A percentile compares a stretch with the other conserved stretches of the same genome.
Evolutionary conservation across 2,113 vertebrate species (phyloP).

Genomic region (Platycercus adscitus): DNA sequence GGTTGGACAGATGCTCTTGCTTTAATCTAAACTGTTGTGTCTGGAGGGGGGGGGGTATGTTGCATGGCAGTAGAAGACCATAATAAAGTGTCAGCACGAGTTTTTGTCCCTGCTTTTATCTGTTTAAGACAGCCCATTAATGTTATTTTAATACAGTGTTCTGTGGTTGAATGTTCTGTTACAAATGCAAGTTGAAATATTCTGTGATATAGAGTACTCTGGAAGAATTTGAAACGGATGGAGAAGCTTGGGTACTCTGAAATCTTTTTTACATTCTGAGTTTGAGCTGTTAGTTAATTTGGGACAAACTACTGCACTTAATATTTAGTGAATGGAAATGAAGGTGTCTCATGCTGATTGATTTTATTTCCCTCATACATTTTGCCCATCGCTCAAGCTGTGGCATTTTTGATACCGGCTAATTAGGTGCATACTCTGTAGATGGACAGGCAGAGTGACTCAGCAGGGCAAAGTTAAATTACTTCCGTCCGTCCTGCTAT

Average conservation of each 20-base stretch:
- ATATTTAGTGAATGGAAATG: constrained; percentile 74
- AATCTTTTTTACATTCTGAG: constrained; percentile 42
- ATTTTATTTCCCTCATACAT: constrained; percentile 59
- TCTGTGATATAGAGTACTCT: constrained; percentile 9
- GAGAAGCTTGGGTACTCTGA: constrained; percentile 11
- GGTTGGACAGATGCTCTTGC: background rate
- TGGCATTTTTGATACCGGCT: constrained; percentile 75
- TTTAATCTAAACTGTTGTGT: background rate
- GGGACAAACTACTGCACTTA: constrained; percentile 67
- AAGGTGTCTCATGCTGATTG: constrained; percentile 64
- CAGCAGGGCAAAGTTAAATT: constrained; percentile 78
- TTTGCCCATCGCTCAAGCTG: constrained; percentile 60
- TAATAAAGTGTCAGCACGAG: background rate
- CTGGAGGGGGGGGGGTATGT: background rate
- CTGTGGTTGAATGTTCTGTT: background rate
- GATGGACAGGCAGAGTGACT: constrained; percentile 74
- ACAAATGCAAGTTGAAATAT: constrained; percentile 6
- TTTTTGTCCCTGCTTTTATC: background rate
- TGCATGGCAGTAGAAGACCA: background rate
- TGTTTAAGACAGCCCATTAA: background rate
- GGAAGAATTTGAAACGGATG: constrained; percentile 54
- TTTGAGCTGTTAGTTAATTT: constrained; percentile 66
- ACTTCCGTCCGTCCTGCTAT: constrained; percentile 64
- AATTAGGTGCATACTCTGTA: constrained; percentile 70
- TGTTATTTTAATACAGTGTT: background rate